Percentiles rank a stretch among this genome's conserved stretches.
These are phyloP conservation scores for Festucalex cinctus DNA, from an alignment of 2,113 vertebrate genomes.

Conservation along the genomic window DNA sequence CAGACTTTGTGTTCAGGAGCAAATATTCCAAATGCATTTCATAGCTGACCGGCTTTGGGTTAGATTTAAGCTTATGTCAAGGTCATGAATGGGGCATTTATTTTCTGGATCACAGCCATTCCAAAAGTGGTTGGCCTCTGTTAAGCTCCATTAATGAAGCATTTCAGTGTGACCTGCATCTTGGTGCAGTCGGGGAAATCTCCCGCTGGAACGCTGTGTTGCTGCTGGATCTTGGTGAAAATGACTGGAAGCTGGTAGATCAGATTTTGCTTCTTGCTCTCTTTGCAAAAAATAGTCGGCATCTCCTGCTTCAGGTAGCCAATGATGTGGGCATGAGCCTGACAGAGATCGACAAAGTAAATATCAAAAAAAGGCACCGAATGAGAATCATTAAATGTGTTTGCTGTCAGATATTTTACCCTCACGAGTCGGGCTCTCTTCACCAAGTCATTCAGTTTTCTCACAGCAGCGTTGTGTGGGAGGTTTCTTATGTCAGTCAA, in stretches of 20 bases:
- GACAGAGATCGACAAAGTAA: neutral
- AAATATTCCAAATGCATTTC: slow-evolving; percentile 7
- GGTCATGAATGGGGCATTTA: neutral
- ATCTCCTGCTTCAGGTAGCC: slow-evolving; percentile 86
- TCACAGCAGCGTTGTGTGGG: slow-evolving; percentile 80
- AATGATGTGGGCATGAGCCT: slow-evolving; percentile 88
- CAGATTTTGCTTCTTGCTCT: slow-evolving; percentile 84
- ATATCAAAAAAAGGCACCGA: slow-evolving; percentile 1
- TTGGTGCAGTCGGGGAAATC: slow-evolving; percentile 86
- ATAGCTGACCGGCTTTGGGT: neutral
- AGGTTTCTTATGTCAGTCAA: slow-evolving; percentile 85
- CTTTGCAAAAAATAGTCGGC: slow-evolving; percentile 84
- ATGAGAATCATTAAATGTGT: neutral
- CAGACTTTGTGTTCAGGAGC: neutral
- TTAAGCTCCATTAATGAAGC: neutral
- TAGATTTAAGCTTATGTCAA: neutral
- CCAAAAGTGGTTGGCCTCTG: neutral
- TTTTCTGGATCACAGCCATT: neutral
- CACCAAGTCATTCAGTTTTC: slow-evolving; percentile 87
- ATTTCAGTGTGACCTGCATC: slow-evolving; percentile 78
- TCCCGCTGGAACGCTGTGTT: slow-evolving; percentile 81
- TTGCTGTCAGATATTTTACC: slow-evolving; percentile 62
- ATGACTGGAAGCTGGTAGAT: slow-evolving; percentile 82
- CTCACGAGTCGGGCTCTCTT: slow-evolving; percentile 82
- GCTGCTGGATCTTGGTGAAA: slow-evolving; percentile 83